Conservation (phyloP, 2,797 vertebrate species). For the Staurois parvus region DNA sequence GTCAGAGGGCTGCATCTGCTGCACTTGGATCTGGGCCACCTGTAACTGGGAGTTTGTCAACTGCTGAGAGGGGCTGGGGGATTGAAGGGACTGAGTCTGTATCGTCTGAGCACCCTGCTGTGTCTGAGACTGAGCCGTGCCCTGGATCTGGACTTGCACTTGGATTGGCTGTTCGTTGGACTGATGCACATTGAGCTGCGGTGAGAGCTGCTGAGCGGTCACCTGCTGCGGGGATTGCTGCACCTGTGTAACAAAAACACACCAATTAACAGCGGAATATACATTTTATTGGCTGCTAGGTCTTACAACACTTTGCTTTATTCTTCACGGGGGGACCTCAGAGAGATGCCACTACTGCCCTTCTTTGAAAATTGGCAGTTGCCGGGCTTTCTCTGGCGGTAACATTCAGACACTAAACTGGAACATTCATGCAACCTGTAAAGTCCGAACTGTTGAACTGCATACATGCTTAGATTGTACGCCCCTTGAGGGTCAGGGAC, state of each 20-base stretch:
- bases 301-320: no score
- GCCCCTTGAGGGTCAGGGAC: no score
- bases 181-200: slow-evolving; percentile 90
- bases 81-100: slow-evolving; percentile 89
- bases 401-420: no score
- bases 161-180: slow-evolving; percentile 87
- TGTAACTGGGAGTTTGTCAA: slow-evolving; percentile 78
- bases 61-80: slow-evolving; percentile 86
- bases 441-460: no score
- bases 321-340: no score
- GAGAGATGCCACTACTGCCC: no score
- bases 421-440: no score
- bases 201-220: slow-evolving; percentile 85
- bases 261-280: slow-evolving; percentile 6
- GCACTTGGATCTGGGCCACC: slow-evolving; percentile 90
- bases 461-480: no score
- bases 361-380: no score
- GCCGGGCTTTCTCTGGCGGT: no score
- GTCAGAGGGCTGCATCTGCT: slow-evolving; percentile 84
- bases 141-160: slow-evolving; percentile 95
- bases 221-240: slow-evolving; percentile 88
- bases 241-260: slow-evolving; percentile 80
- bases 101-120: slow-evolving; percentile 86
- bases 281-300: no score
- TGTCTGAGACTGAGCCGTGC: slow-evolving; percentile 83